Conservation (phyloP, 2,113 vertebrate species). For the Jaculus jaculus region DNA sequence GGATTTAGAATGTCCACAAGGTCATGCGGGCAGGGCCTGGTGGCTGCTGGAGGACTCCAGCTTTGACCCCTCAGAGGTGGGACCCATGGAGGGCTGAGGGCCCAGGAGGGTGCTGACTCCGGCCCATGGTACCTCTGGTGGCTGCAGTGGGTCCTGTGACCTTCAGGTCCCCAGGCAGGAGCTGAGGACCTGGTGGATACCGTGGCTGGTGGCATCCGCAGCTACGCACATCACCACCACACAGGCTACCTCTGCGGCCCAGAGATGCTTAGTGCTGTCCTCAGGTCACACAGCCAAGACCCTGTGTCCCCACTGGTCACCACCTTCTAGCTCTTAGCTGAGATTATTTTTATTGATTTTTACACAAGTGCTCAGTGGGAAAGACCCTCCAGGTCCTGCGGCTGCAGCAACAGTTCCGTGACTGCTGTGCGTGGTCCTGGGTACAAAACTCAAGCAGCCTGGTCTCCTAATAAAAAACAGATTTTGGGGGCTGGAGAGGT, state of each 20-base stretch:
- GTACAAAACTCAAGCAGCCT: too few relatives aligned
- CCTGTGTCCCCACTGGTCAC: too few relatives aligned
- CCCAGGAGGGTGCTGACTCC: too few relatives aligned
- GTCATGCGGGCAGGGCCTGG: not conserved
- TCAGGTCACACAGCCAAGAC: not conserved
- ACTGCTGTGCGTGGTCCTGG: too few relatives aligned
- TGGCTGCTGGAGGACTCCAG: not conserved
- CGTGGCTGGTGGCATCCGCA: too few relatives aligned
- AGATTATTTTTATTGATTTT: slow-evolving; percentile 44
- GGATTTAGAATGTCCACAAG: not conserved
- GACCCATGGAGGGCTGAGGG: not conserved
- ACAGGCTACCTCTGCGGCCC: not conserved
- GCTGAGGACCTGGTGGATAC: not conserved
- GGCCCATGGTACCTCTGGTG: not conserved
- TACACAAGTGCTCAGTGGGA: not conserved
- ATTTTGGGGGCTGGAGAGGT: too few relatives aligned
- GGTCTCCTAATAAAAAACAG: too few relatives aligned
- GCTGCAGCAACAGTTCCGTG: not conserved
- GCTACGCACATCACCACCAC: not conserved
- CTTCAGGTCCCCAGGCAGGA: rapidly evolving
- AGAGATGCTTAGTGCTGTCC: not conserved
- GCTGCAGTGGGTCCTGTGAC: not conserved
- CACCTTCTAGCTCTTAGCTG: too few relatives aligned
- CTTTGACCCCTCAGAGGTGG: not conserved
- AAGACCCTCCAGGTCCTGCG: not conserved